Evolutionary conservation across 2,888 invertebrate genomes (phyloP), one percentile per base, ranked within the genome.

Genomic region (Drosophila acutilabella): DNA sequence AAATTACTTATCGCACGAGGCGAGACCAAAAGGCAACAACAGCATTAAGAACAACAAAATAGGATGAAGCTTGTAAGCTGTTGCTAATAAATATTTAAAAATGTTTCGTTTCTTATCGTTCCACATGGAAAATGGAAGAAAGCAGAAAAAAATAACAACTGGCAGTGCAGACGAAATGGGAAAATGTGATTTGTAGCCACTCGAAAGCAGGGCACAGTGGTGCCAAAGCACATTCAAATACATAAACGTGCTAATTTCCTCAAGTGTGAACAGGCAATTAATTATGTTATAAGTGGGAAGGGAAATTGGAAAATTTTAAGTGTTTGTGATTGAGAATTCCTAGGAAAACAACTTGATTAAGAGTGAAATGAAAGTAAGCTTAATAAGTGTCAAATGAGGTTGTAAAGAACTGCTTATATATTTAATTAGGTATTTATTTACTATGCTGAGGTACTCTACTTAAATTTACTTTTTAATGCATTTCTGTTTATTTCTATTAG

Each of bases 51-150:
- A 14, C 41, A 48, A 41, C 51, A 56, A 80, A 72, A 86, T 74
- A 70, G 70, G 83, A 78, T 83, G 78, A 75, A 69, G 71, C 81
- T 77, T 80, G 78, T 83, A 81, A 87, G 89, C 89, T 81, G 76
- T 62, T 84, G 84, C 85, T 89, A 87, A 86, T 86, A 86, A 89
- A 89, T 89, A 89, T 89, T 86, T 89, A 70, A 86, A 89, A 86
- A 72, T 86, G 88, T 87, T 88, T 78, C 72, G 42, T 20, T 58
- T 13, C 47, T 52, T 42, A 56, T 70, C 57, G 26, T 60, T 52
- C 38, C 56, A 30, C 52, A 61, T 56, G 30, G 36, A 13, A 36
- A 36, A 36, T n/a, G 36, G 36, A 13, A 36, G 13, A 36, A 11
- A 36, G 11, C 4, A 36, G 13, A 36, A 16, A 38, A 40, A 16